Percentiles rank a stretch among this genome's conserved stretches.
Conservation (phyloP, 2,113 vertebrate species). For the Meleagris gallopavo region DNA sequence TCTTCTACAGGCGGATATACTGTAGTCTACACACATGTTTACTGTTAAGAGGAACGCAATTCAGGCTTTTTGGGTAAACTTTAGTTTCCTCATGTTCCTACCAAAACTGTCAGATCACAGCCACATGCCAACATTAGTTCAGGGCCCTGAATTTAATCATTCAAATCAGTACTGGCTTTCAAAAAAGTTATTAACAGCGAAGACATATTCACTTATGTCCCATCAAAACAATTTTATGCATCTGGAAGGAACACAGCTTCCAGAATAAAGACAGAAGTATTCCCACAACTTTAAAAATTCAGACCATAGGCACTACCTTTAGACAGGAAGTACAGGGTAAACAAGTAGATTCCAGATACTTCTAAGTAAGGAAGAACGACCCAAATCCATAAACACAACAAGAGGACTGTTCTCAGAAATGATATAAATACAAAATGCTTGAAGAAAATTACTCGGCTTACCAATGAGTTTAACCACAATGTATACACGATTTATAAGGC, state of each 20-base stretch:
- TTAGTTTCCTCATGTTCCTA: background rate
- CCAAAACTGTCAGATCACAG: background rate
- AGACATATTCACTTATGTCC: background rate
- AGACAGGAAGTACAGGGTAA: background rate
- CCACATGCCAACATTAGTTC: rapidly evolving
- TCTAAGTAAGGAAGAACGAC: background rate
- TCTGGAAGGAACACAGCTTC: background rate
- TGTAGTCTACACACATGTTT: background rate
- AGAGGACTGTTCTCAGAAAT: background rate
- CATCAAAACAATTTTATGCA: background rate
- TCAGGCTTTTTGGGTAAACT: background rate
- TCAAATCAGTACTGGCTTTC: background rate
- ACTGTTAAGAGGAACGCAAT: background rate
- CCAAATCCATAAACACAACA: background rate
- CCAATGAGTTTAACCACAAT: background rate
- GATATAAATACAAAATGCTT: background rate
- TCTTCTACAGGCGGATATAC: background rate
- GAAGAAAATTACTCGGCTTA: background rate
- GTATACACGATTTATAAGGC: background rate
- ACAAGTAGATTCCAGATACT: background rate
- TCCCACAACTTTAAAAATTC: background rate
- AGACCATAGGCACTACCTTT: background rate
- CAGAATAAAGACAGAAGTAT: background rate
- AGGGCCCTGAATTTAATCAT: background rate
- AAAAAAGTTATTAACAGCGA: background rate